phyloP scores from a whole-genome alignment of 2,888 invertebrate species.

The Hecatera dysodea region DNA sequence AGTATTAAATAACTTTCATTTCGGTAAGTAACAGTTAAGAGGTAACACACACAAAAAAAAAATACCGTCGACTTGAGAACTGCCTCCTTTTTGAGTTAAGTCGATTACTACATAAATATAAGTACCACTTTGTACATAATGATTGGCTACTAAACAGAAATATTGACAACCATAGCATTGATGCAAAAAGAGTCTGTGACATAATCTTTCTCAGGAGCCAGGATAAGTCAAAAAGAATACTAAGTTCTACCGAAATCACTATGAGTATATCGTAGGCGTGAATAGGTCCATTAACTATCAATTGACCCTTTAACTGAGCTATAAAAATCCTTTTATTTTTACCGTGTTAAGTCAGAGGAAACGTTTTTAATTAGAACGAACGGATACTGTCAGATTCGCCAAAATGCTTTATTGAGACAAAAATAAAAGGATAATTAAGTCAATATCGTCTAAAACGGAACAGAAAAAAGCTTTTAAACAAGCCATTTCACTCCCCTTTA shows the following conservation, averaged over 20 bases:
- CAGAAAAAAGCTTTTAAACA: constrained; percentile 48
- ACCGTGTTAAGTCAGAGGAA: constrained; percentile 1
- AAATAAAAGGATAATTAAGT: constrained; percentile 41
- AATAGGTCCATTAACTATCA: background rate
- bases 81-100: no score
- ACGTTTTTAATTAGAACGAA: constrained; percentile 22
- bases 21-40: no score
- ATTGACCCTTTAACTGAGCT: background rate
- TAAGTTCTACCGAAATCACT: background rate
- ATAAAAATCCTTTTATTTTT: constrained; percentile 4
- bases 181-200: background rate
- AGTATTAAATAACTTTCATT: no score
- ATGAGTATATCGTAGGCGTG: background rate
- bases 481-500: constrained; percentile 18
- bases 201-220: background rate
- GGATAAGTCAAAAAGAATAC: background rate
- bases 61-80: no score
- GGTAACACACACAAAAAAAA: no score
- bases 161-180: background rate
- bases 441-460: constrained; percentile 32
- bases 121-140: background rate
- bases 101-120: no score
- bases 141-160: background rate
- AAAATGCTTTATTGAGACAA: constrained; percentile 5
- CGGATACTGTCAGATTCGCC: background rate